Evolutionary conservation across 2,113 vertebrate species (phyloP).

Genomic region (Prionailurus viverrinus): DNA sequence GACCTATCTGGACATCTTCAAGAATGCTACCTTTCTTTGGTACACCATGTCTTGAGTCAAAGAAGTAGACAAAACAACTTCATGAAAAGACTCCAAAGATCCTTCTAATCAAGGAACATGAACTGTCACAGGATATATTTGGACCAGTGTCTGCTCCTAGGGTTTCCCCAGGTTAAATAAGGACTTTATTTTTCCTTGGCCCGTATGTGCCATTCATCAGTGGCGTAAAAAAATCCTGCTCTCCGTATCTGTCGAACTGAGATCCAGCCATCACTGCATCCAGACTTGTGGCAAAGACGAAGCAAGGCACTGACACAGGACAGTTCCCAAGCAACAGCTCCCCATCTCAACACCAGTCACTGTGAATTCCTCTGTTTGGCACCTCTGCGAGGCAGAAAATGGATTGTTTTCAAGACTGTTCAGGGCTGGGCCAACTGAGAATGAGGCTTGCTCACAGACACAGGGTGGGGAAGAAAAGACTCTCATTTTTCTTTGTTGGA

Average conservation of each 20-base stretch:
- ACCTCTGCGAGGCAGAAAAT: constrained; percentile 3
- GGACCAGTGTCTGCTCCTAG: not conserved
- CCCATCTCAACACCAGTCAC: not conserved
- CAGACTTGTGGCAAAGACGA: not conserved
- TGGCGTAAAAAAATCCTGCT: constrained; percentile 22
- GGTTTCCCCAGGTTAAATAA: not conserved
- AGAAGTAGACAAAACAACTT: not conserved
- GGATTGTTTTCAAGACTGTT: not conserved
- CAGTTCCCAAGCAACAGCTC: not conserved
- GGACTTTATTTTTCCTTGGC: not conserved
- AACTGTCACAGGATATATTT: not conserved
- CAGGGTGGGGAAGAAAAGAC: not conserved
- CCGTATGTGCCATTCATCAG: not conserved
- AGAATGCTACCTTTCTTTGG: not conserved
- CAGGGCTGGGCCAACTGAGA: not conserved
- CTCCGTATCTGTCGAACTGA: not conserved
- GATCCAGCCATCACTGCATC: not conserved
- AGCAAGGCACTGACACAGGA: not conserved
- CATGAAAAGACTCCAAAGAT: constrained; percentile 43
- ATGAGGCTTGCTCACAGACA: not conserved
- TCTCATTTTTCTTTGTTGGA: constrained; percentile 61
- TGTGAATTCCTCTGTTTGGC: not conserved
- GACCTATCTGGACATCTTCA: not conserved
- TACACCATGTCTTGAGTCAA: not conserved
- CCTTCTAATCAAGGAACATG: not conserved